phyloP scores from a whole-genome alignment of 2,797 vertebrate genomes.

The Xenops minutus region DNA sequence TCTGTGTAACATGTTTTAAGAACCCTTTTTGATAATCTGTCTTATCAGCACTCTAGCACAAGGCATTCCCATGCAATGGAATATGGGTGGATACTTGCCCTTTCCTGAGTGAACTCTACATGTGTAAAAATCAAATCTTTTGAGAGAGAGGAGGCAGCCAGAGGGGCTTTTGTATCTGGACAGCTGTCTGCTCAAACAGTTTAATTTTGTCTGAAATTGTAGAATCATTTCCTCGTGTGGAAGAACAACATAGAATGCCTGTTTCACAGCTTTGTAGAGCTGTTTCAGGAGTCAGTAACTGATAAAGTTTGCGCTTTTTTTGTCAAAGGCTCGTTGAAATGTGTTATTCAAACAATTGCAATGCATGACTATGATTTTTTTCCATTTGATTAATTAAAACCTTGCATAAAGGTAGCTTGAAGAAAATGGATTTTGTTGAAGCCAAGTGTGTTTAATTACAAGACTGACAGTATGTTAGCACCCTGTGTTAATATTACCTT shows the following conservation, averaged over 20 bases:
- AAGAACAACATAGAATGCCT: neutral
- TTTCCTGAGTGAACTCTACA: neutral
- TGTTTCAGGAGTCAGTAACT: neutral
- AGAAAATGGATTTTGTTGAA: neutral
- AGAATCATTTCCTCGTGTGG: accelerated
- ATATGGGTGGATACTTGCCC: neutral
- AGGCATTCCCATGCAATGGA: neutral
- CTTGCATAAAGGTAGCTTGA: neutral
- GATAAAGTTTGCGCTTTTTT: neutral
- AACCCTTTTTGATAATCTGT: neutral
- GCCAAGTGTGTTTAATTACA: neutral
- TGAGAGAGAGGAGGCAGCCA: neutral
- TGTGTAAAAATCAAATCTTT: neutral
- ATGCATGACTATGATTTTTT: neutral
- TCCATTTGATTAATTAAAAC: neutral
- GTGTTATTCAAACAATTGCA: neutral
- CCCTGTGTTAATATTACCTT: neutral
- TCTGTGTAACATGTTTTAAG: neutral
- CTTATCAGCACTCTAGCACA: neutral
- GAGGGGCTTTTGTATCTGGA: neutral
- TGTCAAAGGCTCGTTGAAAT: neutral
- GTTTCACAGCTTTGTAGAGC: neutral
- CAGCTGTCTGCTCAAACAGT: neutral
- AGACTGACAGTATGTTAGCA: neutral
- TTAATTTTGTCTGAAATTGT: neutral